phyloP scores from a whole-genome alignment of 2,888 invertebrate species.

The Drosophila parthenogenetica region DNA sequence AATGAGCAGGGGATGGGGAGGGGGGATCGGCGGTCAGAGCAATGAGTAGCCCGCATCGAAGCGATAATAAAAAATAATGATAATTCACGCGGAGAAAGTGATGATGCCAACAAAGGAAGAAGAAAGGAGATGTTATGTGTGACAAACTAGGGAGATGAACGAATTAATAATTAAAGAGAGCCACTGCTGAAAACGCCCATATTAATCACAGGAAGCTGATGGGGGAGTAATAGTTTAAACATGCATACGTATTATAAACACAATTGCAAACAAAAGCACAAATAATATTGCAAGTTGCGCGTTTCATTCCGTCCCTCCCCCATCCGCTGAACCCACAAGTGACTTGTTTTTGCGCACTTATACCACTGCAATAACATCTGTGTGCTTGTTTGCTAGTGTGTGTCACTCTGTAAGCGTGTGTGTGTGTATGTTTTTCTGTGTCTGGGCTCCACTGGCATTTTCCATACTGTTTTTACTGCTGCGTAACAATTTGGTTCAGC shows the following conservation, averaged over 20 bases:
- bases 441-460: slow-evolving; percentile 68
- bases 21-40: background rate
- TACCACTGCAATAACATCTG: slow-evolving; percentile 47
- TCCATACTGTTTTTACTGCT: slow-evolving; percentile 63
- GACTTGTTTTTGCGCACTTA: slow-evolving; percentile 71
- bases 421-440: slow-evolving; percentile 50
- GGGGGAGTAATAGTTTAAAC: slow-evolving; percentile 13
- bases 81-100: slow-evolving; percentile 57
- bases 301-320: background rate
- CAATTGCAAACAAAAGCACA: slow-evolving; percentile 19
- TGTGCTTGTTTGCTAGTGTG: slow-evolving; percentile 35
- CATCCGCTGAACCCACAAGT: slow-evolving; percentile 38
- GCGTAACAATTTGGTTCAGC: slow-evolving; percentile 62
- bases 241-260: slow-evolving; percentile 25
- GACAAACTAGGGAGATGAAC: slow-evolving; percentile 26
- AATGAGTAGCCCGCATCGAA: slow-evolving; percentile 51
- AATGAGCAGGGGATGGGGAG: slow-evolving; percentile 10
- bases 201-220: slow-evolving; percentile 22
- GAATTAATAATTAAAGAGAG: slow-evolving; percentile 15
- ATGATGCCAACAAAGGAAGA: slow-evolving; percentile 40
- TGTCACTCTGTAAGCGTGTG: slow-evolving; percentile 10
- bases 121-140: slow-evolving; percentile 9
- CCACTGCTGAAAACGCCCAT: slow-evolving; percentile 49
- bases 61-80: slow-evolving; percentile 56
- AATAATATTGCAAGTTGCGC: slow-evolving; percentile 26